Base-by-base conservation (phyloP, 2,797 vertebrate species). In the Apodemus agrarius region DNA sequence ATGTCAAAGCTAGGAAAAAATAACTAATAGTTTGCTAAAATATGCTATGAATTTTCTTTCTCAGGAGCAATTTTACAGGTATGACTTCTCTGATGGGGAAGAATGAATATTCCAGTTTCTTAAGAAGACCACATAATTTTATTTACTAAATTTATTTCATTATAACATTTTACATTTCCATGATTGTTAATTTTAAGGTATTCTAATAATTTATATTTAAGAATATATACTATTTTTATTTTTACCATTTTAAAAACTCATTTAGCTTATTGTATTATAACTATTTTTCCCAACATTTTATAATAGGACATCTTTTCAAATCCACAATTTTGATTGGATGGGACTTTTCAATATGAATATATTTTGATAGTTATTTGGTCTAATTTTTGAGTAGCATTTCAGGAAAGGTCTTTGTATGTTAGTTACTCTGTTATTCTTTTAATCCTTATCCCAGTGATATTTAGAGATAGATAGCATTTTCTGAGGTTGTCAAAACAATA, bases 121-220 rank as follows among this genome's bases (percentile, higher is more conserved):
- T 24, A 76, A 59, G 37, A 34, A 34, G 14, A 6, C 4, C 2
- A 46, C 59, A 89, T 61, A 61, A 16, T 61, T 61, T 22, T 89
- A n/a, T 49, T 78, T 61, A 22, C 54, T 59, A 22, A 43, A 43
- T 59, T 6, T 49, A 11, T 17, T 49, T 78, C 46, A 22, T 26
- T 9, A 63, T 34, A 78, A 61, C 5, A 86, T 10, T 72, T 54
- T 37, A 89, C 17, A 40, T 37, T 87, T 86, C 13, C 37, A 37
- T 54, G 7, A 24, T 54, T 54, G 26, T 37, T 86, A 67, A 74
- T 57, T 40, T 87, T 29, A 74, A 61, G 21, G 8, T 6, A 37
- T 52, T 54, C 7, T 61, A 76, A 49, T 63, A 52, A 54, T 89
- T 63, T 78, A n/a, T 89, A n/a, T 31, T 84, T 54, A 91, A n/a